Evolutionary conservation across 2,888 invertebrate species (phyloP).

Genomic region (Protonemura montana): DNA sequence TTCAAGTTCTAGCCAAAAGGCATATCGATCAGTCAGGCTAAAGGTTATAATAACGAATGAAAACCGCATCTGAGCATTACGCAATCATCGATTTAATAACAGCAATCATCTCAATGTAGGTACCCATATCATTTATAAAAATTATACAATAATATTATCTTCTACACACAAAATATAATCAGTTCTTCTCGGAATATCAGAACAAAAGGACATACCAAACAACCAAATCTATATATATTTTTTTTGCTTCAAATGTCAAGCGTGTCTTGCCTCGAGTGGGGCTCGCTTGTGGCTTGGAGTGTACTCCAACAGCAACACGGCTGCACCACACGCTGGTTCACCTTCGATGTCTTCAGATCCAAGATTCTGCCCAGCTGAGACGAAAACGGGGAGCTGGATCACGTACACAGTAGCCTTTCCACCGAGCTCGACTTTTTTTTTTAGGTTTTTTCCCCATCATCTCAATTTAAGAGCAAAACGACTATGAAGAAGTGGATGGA

Average conservation of each 20-base stretch:
- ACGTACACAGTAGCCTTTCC: slow-evolving; percentile 35
- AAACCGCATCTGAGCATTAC: neutral
- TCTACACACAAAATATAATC: neutral
- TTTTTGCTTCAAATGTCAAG: neutral
- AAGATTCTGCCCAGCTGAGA: neutral
- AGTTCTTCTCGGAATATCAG: neutral
- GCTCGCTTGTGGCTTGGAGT: neutral
- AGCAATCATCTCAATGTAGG: neutral
- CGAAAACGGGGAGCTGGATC: slow-evolving; percentile 29
- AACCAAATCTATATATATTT: neutral
- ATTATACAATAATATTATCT: neutral
- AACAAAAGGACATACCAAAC: neutral
- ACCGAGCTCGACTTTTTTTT: slow-evolving; percentile 26
- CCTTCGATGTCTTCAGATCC: slow-evolving; percentile 14
- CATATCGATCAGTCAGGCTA: neutral
- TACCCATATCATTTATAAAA: neutral
- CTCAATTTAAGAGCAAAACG: slow-evolving; percentile 36
- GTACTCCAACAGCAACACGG: neutral
- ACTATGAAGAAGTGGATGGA: slow-evolving; percentile 9
- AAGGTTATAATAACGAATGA: neutral
- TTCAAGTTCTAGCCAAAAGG: neutral
- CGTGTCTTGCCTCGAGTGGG: neutral
- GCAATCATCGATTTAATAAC: neutral
- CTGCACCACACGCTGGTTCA: neutral
- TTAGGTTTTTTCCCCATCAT: neutral